phyloP scores from a whole-genome alignment of 2,888 invertebrate genomes.

The Lasioglossum villosulum region DNA sequence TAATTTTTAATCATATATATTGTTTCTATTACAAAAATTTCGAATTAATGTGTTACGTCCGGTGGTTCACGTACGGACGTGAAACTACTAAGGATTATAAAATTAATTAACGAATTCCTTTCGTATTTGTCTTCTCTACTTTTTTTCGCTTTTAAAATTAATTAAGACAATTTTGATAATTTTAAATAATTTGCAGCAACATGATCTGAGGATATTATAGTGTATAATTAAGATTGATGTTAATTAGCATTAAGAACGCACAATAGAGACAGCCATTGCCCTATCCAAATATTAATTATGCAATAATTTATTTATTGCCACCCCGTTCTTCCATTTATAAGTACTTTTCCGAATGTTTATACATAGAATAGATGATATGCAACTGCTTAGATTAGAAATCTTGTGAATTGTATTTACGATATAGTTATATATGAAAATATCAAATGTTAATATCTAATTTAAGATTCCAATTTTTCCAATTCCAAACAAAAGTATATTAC shows the following conservation, averaged over 20 bases:
- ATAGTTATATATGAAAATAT: conserved; percentile 28
- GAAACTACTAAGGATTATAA: not conserved
- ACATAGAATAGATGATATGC: not conserved
- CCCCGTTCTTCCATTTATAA: conserved; percentile 55
- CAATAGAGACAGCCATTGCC: conserved; percentile 12
- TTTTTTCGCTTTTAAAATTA: not conserved
- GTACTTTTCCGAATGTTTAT: conserved; percentile 32
- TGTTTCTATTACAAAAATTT: not conserved
- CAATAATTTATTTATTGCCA: conserved; percentile 26
- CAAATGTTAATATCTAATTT: conserved; percentile 28
- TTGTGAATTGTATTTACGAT: conserved; percentile 36
- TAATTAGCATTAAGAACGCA: conserved; percentile 3
- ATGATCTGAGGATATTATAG: not conserved
- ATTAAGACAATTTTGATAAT: not conserved
- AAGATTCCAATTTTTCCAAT: conserved; percentile 26
- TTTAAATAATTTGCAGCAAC: not conserved
- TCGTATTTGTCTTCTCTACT: not conserved
- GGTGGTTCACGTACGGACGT: too few species aligned
- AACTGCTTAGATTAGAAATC: conserved; percentile 29
- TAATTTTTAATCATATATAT: not conserved
- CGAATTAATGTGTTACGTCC: not conserved
- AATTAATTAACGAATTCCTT: not conserved
- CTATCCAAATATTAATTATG: conserved; percentile 17
- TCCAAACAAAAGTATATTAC: not conserved
- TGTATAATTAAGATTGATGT: not conserved